Conservation (phyloP, 2,113 vertebrate genomes). For the Mustelus asterias region DNA sequence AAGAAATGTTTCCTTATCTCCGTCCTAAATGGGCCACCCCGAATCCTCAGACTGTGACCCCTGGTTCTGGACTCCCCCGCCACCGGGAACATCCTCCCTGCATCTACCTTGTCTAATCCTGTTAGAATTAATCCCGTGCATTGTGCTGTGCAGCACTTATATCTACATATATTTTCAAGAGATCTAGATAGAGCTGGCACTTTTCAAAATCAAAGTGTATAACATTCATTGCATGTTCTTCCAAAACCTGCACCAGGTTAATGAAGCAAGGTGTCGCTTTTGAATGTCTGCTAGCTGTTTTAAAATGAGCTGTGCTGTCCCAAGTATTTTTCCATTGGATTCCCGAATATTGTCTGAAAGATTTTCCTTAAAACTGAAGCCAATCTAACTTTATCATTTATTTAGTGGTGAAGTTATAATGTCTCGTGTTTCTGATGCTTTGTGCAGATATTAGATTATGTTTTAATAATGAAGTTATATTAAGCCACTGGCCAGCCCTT, state of each 20-base stretch:
- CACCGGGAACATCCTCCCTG: no score
- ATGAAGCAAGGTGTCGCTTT: not conserved
- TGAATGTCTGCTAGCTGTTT: not conserved
- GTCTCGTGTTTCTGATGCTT: not conserved
- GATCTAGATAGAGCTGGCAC: not conserved
- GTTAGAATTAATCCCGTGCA: not conserved
- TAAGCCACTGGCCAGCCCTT: not conserved
- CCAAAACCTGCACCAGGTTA: not conserved
- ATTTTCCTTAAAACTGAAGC: not conserved
- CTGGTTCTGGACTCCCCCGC: no score
- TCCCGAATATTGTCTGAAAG: not conserved
- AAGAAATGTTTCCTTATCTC: no score
- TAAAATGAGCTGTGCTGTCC: not conserved
- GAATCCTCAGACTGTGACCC: no score
- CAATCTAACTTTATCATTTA: not conserved
- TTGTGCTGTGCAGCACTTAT: not conserved
- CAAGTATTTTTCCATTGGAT: not conserved
- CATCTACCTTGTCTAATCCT: no score
- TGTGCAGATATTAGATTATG: not conserved
- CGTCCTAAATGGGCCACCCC: no score
- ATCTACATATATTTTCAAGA: not conserved
- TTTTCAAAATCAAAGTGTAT: not conserved
- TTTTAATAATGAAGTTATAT: conserved; percentile 13
- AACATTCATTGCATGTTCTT: not conserved
- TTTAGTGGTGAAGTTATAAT: not conserved